phyloP scores from a whole-genome alignment of 1,140 invertebrate genomes.

The Helicoverpa zea region DNA sequence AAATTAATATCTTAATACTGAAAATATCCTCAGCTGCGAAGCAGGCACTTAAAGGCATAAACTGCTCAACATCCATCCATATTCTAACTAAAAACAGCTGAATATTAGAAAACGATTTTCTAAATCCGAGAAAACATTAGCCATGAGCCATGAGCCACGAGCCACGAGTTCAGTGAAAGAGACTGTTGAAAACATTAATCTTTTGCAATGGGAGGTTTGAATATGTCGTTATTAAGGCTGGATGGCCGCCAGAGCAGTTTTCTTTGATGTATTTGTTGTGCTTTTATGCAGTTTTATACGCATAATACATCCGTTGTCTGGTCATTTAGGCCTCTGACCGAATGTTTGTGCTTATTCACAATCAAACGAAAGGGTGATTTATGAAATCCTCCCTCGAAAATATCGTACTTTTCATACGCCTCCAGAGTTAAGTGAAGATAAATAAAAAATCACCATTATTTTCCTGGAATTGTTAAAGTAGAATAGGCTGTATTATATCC shows the following conservation, averaged over 20 bases:
- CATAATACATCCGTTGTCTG: neutral
- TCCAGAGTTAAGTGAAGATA: too few species aligned
- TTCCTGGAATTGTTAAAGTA: too few species aligned
- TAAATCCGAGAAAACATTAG: conserved; percentile 36
- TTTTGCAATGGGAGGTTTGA: conserved; percentile 55
- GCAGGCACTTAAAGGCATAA: neutral
- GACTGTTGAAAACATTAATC: conserved; percentile 54
- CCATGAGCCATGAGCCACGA: neutral
- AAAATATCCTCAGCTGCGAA: neutral
- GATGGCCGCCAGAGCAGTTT: conserved; percentile 51
- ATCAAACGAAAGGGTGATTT: too few species aligned
- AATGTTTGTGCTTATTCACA: too few species aligned
- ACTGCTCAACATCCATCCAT: conserved; percentile 1
- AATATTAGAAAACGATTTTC: conserved; percentile 47
- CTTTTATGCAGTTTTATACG: neutral
- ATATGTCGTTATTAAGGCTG: conserved; percentile 61
- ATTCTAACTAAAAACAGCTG: neutral
- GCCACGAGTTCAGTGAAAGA: neutral
- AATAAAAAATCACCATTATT: too few species aligned
- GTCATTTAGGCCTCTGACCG: neutral
- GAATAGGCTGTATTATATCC: too few species aligned
- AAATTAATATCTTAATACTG: neutral
- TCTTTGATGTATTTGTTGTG: conserved; percentile 28
- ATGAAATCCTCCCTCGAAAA: too few species aligned
- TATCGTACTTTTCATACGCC: too few species aligned